Evolutionary conservation across 1,140 invertebrate species (phyloP), one percentile per base, ranked within the genome.

Genomic region (Piezodorus guildinii): DNA sequence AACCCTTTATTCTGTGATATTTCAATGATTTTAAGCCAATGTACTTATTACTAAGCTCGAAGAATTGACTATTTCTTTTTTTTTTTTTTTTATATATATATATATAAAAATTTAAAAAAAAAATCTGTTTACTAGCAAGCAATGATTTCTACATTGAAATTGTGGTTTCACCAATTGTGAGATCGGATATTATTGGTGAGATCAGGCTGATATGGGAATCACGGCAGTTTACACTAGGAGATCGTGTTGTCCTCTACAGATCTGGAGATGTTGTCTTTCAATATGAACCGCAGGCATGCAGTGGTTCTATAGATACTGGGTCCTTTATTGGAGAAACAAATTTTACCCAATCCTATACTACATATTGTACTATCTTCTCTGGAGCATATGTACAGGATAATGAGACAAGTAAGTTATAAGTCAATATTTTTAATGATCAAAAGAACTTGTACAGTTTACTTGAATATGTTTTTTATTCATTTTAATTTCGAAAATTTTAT

Each of bases 221-320:
- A 23, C 17, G 12, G 4, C 17, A 56, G 14, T 56, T 56, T 25
- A 5, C 52, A 5, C 23, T 25, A 23, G 52, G 52, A 56, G 52
- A 56, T 56, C 17, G 52, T 23, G 17, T 56, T 3, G 52, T 56
- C 4, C 23, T 56, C 17, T 56, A 56, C 23, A 56, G 52, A 56
- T 23, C 17, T 25, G 23, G 23, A 10, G 52, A 56, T 56, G 52
- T 25, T 9, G 23, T 56, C 1, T 56, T 56, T 25, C 17, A 56
- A 56, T 56, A 56, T 27, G 52, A 56, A 25, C 52, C 52, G 27
- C 23, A 56, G 5, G 15, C 17, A 16, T 56, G 52, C 23, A 56
- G 52, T 56, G 52, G 52, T 10, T 56, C 52, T 9, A 56, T 56
- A 16, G 23, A 56, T 56, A 56, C 52, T 25, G 23, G 23, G 10